Evolutionary conservation across 2,113 vertebrate genomes (phyloP).

Genomic region (Macaca fascicularis): T2T-MFA8v1.1 NC_088378.1:115045501-115046000

Average conservation of each 20-base stretch:
- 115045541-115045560: not conserved
- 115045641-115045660: not conserved
- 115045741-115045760: no score
- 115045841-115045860: not conserved
- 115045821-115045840: not conserved
- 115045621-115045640: constrained; percentile 14
- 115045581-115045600: not conserved
- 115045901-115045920: not conserved
- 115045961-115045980: not conserved
- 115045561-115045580: not conserved
- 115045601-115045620: not conserved
- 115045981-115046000: not conserved
- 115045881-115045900: not conserved
- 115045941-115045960: not conserved
- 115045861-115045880: not conserved
- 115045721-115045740: no score
- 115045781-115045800: no score
- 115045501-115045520: not conserved
- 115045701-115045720: no score
- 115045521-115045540: not conserved
- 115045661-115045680: not conserved
- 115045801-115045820: no score
- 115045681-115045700: no score
- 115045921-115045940: not conserved
- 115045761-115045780: no score